phyloP scores from a whole-genome alignment of 2,113 vertebrate genomes.

The Malurus elegans region DNA sequence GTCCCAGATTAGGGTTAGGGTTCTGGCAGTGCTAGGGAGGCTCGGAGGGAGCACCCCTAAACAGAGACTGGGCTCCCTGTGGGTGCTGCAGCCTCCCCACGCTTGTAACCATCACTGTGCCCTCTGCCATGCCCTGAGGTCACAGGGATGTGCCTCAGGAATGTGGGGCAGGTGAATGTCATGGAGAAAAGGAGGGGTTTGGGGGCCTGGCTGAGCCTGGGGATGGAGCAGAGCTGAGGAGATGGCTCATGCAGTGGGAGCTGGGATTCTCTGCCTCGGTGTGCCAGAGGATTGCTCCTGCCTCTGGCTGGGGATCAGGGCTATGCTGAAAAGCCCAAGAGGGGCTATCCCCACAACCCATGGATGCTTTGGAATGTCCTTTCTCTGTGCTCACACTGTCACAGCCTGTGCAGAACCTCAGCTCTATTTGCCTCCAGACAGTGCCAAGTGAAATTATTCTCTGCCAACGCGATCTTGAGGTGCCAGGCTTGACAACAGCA shows the following conservation, averaged over 20 bases:
- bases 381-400: not conserved
- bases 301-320: not conserved
- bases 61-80: not conserved
- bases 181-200: not conserved
- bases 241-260: not conserved
- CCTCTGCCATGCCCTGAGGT: not conserved
- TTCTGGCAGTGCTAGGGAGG: not conserved
- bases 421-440: not conserved
- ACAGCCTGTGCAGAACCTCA: not conserved
- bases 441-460: not conserved
- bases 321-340: fast-evolving
- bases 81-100: not conserved
- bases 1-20: not conserved
- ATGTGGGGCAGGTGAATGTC: not conserved
- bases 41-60: fast-evolving
- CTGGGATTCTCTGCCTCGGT: not conserved
- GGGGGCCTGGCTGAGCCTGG: too few relatives aligned
- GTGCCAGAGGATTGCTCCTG: fast-evolving
- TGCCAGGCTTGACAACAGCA: not conserved
- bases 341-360: fast-evolving
- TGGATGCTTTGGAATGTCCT: not conserved
- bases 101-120: not conserved
- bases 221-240: not conserved
- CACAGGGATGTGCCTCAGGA: not conserved
- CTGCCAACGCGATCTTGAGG: fast-evolving